A percentile compares a stretch with the other conserved stretches of the same genome.
Conservation (phyloP, 2,113 vertebrate genomes). For the Platycercus adscitus region DNA sequence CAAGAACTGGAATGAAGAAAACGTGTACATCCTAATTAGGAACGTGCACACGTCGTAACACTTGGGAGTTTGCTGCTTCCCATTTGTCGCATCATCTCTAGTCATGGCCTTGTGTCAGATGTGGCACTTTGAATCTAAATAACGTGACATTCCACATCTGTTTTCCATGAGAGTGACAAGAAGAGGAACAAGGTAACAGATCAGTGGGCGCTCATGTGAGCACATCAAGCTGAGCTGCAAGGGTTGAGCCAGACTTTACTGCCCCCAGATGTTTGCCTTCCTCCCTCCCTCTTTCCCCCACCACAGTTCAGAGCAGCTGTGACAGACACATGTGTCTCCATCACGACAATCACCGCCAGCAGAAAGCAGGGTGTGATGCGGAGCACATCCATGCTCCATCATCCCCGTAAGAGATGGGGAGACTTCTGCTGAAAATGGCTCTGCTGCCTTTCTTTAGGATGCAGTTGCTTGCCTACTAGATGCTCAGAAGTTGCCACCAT, state of each 20-base stretch:
- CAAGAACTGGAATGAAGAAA: neutral
- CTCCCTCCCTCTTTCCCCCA: neutral
- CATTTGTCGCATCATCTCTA: neutral
- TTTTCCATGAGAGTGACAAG: neutral
- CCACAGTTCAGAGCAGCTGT: rapidly evolving
- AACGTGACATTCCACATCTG: neutral
- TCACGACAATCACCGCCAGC: rapidly evolving
- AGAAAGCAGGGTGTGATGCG: neutral
- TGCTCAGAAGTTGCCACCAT: rapidly evolving
- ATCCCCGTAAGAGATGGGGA: rapidly evolving
- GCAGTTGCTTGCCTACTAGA: neutral
- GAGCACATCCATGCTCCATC: rapidly evolving
- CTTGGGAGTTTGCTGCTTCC: neutral
- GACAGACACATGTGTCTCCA: neutral
- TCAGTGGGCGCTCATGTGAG: neutral
- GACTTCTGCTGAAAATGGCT: neutral
- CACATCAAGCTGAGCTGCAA: neutral
- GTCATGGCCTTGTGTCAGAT: neutral
- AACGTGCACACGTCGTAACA: neutral
- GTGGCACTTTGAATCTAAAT: neutral
- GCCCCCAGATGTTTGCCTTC: neutral
- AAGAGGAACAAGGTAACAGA: conserved; percentile 12
- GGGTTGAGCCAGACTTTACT: neutral
- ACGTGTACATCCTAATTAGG: neutral
- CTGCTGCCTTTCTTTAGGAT: neutral